A percentile compares a stretch with the other conserved stretches of the same genome.
Evolutionary conservation across 1,140 invertebrate species (phyloP).

Genomic region (Plectus sambesii): DNA sequence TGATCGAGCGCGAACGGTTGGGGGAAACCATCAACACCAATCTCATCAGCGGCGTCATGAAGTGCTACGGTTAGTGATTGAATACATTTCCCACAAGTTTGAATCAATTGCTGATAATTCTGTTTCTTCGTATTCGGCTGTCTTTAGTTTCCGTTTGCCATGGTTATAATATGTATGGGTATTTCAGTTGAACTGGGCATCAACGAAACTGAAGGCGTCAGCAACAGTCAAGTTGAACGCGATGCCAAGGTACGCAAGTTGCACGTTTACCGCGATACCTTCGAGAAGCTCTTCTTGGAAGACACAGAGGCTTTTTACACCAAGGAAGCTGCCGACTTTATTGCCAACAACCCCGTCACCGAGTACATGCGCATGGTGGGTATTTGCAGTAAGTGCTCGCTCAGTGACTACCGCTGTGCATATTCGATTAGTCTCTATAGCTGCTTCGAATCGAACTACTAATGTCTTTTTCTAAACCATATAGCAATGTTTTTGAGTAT

Average conservation of each 20-base stretch:
- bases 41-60: slow-evolving; percentile 78
- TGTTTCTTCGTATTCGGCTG: too few species aligned
- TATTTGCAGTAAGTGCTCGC: too few species aligned
- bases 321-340: slow-evolving; percentile 79
- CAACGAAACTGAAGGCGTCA: slow-evolving; percentile 58
- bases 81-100: too few species aligned
- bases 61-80: slow-evolving; percentile 58
- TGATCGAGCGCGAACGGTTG: slow-evolving; percentile 87
- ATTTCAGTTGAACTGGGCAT: slow-evolving; percentile 58
- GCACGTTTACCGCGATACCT: slow-evolving; percentile 85
- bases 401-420: too few species aligned
- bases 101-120: too few species aligned
- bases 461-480: slow-evolving; percentile 4
- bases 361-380: slow-evolving; percentile 67
- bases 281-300: slow-evolving; percentile 84
- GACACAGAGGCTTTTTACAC: slow-evolving; percentile 89
- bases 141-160: too few species aligned
- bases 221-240: too few species aligned
- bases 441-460: too few species aligned
- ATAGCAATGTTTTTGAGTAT: slow-evolving; percentile 4
- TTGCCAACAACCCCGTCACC: slow-evolving; percentile 84
- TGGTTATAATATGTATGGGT: too few species aligned
- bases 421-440: too few species aligned
- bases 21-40: slow-evolving; percentile 92
- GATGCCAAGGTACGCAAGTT: slow-evolving; percentile 56